Conservation (phyloP, 2,113 vertebrate genomes). For the Pedetes capensis region DNA sequence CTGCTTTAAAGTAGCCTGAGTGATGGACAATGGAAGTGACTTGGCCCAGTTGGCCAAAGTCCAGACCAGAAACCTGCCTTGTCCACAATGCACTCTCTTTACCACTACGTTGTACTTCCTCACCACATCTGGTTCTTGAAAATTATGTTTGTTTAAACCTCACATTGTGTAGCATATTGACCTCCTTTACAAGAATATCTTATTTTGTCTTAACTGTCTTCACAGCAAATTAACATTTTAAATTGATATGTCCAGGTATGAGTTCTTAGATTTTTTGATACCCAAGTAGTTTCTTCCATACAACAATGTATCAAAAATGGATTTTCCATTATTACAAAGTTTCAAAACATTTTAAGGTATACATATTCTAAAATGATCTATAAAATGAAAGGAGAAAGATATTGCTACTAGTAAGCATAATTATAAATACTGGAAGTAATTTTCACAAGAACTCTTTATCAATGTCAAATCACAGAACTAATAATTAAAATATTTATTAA, state of each 20-base stretch:
- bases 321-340: background rate
- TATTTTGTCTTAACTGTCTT: background rate
- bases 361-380: background rate
- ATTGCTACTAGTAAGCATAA: background rate
- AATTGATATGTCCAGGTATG: background rate
- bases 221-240: background rate
- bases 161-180: background rate
- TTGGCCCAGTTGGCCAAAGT: background rate
- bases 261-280: background rate
- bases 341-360: background rate
- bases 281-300: background rate
- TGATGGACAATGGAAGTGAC: background rate
- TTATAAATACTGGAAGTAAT: background rate
- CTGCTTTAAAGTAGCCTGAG: background rate
- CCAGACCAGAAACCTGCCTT: background rate
- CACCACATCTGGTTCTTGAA: background rate
- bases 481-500: slow-evolving; percentile 9
- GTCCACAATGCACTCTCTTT: background rate
- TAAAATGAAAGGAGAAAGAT: background rate
- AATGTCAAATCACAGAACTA: background rate
- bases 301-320: background rate
- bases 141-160: background rate
- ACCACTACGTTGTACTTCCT: background rate
- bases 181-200: background rate
- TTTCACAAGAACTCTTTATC: background rate